Percentiles rank a stretch among this genome's conserved stretches.
Conservation (phyloP, 2,888 invertebrate species). For the Parnassius orleans region DNA sequence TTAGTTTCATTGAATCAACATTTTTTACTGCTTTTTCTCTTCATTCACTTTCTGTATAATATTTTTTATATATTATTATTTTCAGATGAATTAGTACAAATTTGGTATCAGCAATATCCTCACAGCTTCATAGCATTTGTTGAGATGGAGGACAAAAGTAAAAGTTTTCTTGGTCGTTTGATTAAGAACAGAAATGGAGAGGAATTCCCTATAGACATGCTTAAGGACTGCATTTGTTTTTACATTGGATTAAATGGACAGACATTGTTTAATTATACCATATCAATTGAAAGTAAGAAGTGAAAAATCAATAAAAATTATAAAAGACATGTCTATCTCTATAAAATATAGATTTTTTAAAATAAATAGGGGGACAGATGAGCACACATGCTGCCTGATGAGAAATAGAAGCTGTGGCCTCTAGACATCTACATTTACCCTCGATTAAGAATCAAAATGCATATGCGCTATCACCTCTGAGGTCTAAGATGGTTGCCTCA, state of each 20-base stretch:
- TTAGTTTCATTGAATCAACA: too few species aligned
- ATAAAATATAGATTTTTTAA: too few species aligned
- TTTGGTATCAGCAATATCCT: conserved; percentile 57
- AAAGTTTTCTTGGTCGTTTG: conserved; percentile 56
- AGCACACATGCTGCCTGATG: too few species aligned
- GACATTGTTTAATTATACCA: conserved; percentile 82
- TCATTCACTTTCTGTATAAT: neutral
- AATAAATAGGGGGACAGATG: too few species aligned
- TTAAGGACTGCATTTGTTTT: conserved; percentile 81
- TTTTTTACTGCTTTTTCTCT: too few species aligned
- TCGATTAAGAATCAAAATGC: too few species aligned
- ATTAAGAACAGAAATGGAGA: conserved; percentile 45
- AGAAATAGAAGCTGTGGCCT: too few species aligned
- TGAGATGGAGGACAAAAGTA: conserved; percentile 45
- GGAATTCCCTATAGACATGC: conserved; percentile 43
- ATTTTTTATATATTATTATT: neutral
- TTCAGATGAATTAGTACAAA: conserved; percentile 52
- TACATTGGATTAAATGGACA: conserved; percentile 85
- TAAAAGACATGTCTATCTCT: too few species aligned
- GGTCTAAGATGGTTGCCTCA: too few species aligned
- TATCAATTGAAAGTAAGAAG: conserved; percentile 72
- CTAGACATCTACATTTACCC: too few species aligned
- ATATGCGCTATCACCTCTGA: too few species aligned
- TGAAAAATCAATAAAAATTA: too few species aligned
- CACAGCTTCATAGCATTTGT: conserved; percentile 56